Evolutionary conservation across 2,797 vertebrate species (phyloP).

Genomic region (Coendou prehensilis): DNA sequence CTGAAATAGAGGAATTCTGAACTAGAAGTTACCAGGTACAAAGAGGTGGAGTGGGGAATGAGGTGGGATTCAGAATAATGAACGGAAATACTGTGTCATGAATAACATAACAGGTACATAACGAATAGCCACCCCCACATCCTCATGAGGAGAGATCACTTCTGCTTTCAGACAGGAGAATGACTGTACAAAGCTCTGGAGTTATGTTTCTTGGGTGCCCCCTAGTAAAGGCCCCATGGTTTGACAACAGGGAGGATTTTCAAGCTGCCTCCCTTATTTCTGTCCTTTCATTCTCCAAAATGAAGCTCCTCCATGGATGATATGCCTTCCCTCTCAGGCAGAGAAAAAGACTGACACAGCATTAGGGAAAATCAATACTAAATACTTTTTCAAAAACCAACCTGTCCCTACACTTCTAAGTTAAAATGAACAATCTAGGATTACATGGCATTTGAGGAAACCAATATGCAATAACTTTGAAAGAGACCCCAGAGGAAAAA

Average conservation of each 20-base stretch:
- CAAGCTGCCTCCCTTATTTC: constrained; percentile 45
- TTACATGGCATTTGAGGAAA: constrained; percentile 33
- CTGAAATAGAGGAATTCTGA: not conserved
- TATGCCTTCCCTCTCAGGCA: not conserved
- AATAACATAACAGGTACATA: not conserved
- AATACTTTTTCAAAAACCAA: not conserved
- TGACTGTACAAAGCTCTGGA: not conserved
- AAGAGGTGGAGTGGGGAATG: not conserved
- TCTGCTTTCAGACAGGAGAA: constrained; percentile 25
- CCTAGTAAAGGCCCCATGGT: not conserved
- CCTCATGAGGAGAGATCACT: not conserved
- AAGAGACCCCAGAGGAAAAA: not conserved
- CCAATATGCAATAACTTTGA: constrained; percentile 4
- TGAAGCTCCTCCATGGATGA: not conserved
- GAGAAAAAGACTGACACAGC: not conserved
- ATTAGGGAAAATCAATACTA: constrained; percentile 43
- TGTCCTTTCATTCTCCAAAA: not conserved
- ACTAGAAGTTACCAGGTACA: not conserved
- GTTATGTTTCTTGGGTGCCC: not conserved
- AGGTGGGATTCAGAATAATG: constrained; percentile 13
- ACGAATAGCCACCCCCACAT: not conserved
- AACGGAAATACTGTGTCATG: constrained; percentile 7
- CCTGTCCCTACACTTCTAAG: not conserved
- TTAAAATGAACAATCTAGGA: constrained; percentile 24
- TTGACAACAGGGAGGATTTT: constrained; percentile 10